Conservation (phyloP, 2,888 invertebrate species). For the Drosophila meridiana region DNA sequence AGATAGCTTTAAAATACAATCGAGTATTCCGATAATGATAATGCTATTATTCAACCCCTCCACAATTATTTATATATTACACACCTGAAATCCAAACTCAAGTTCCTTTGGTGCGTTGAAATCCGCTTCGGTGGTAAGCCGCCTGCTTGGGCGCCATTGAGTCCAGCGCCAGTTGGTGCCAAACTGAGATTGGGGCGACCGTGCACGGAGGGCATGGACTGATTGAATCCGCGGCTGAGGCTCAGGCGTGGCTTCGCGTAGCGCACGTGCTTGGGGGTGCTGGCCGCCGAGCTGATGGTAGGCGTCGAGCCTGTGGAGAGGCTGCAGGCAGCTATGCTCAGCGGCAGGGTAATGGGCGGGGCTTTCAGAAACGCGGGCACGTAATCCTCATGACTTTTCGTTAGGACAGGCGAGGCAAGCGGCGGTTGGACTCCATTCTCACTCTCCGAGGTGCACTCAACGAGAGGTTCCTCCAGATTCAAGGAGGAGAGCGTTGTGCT, state of each 20-base stretch:
- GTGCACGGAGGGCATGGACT: constrained; percentile 85
- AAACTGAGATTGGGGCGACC: constrained; percentile 83
- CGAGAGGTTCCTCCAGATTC: constrained; percentile 53
- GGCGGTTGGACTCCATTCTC: constrained; percentile 41
- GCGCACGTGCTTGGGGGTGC: constrained; percentile 83
- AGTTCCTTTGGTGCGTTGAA: constrained; percentile 92
- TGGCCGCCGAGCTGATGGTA: constrained; percentile 81
- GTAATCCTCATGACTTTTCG: constrained; percentile 58
- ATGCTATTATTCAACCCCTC: neutral
- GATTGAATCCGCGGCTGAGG: constrained; percentile 84
- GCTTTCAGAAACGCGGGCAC: constrained; percentile 78
- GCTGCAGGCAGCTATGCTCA: constrained; percentile 72
- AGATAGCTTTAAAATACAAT: neutral
- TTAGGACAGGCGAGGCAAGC: constrained; percentile 56
- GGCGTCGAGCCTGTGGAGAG: constrained; percentile 43
- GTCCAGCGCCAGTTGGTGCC: constrained; percentile 38
- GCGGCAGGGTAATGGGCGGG: constrained; percentile 81
- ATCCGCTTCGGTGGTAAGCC: constrained; percentile 81
- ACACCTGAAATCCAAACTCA: constrained; percentile 95
- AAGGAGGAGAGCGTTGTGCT: constrained; percentile 22
- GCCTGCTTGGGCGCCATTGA: constrained; percentile 31
- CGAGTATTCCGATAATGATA: neutral
- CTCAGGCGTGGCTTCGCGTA: constrained; percentile 84
- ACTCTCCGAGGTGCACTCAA: constrained; percentile 27
- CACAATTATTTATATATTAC: constrained; percentile 34